Evolutionary conservation across 2,113 vertebrate species (phyloP).

Genomic region (Choloepus hoffmanni): DNA sequence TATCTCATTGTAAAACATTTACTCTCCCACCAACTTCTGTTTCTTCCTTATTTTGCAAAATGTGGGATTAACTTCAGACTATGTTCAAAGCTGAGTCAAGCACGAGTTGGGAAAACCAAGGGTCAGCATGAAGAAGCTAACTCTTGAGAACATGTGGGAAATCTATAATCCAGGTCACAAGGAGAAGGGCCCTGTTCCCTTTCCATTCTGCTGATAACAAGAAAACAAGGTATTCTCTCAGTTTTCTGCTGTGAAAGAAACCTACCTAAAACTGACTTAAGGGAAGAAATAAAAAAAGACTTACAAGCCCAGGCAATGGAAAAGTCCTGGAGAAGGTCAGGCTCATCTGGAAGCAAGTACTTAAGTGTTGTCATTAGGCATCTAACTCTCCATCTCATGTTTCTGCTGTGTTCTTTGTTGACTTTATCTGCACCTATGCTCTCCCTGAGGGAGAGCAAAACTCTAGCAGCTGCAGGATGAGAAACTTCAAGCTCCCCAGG

Average conservation of each 20-base stretch:
- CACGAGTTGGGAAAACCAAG: neutral
- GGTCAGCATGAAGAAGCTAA: neutral
- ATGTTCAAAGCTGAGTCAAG: neutral
- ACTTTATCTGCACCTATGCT: neutral
- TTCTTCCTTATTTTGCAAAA: slow-evolving; percentile 15
- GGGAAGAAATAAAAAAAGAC: neutral
- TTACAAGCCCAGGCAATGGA: neutral
- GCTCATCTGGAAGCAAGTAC: neutral
- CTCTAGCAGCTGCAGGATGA: neutral
- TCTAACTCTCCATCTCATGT: neutral
- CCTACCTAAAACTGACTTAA: neutral
- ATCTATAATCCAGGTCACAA: neutral
- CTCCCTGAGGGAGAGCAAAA: neutral
- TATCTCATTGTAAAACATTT: neutral
- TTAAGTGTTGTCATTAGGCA: neutral
- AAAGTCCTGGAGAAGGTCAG: fast-evolving
- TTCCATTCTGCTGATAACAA: neutral
- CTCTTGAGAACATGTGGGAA: neutral
- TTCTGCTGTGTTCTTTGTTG: neutral
- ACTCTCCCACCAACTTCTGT: neutral
- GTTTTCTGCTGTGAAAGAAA: neutral
- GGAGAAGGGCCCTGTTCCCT: neutral
- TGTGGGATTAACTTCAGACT: neutral
- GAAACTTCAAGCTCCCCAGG: neutral
- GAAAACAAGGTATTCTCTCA: neutral